Evolutionary conservation across 2,113 vertebrate genomes (phyloP), one percentile per base, ranked within the genome.

Genomic region (Delphinapterus leucas): DNA sequence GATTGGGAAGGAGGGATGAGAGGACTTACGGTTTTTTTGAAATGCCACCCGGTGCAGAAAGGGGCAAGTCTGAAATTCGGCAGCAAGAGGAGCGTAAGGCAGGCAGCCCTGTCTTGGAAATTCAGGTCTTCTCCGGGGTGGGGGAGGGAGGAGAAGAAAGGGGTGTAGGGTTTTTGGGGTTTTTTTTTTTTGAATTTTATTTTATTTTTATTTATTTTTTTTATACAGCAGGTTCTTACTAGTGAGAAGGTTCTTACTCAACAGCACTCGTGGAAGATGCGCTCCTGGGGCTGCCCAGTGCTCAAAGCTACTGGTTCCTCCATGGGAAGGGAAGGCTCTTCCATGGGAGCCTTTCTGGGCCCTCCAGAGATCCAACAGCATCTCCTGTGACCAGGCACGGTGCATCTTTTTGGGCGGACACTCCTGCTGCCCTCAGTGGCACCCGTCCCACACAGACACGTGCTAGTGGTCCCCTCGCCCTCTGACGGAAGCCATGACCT

Each of bases 41-140:
- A 84, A 60, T 90, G 85, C 60, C 81, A 85, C n/a, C 58, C n/a
- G 41, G 26, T 71, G 38, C 71, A 96, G 63, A 82, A 93, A 63
- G 65, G 79, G 61, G 28, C 49, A 77, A 87, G 33, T 95, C 91
- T 83, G 63, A 53, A 49, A 82, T 31, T 89, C 79, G 92, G 60
- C 38, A 55, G 25, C 90, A 47, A 82, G 73, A 53, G 38, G 60
- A 76, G 23, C 25, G 58, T 1, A 13, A 13, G 31, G 25, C 31
- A 44, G 31, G 38, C 21, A 63, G 8, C 23, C 53, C 18, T 68
- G 28, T 31, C 67, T 38, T 41, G 25, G 68, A 81, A 58, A 53
- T 61, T 89, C 47, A 23, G 7, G 13, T 55, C n/a, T 83, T 55
- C 68, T 77, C 49, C 23, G 33, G 49, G 28, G 18, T 55, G 12